Conservation (phyloP, 2,797 vertebrate species). For the Gephyroberyx darwinii region DNA sequence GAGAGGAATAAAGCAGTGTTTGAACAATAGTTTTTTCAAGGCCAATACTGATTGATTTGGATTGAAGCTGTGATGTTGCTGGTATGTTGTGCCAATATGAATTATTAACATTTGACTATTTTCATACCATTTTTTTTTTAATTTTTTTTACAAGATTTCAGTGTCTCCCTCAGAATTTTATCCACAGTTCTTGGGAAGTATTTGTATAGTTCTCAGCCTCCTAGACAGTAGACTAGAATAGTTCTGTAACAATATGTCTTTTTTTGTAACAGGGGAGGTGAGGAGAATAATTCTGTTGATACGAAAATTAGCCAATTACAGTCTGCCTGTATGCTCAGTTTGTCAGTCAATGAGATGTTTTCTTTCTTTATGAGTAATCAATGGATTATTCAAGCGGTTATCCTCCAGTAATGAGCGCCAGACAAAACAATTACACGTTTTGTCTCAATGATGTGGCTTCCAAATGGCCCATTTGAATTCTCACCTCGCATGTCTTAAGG, state of each 20-base stretch:
- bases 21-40: too few relatives aligned
- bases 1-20: too few relatives aligned
- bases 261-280: too few relatives aligned
- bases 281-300: neutral
- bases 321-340: conserved; percentile 14
- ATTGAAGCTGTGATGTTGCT: too few relatives aligned
- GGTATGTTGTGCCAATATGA: too few relatives aligned
- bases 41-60: too few relatives aligned
- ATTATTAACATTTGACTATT: too few relatives aligned
- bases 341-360: conserved; percentile 16
- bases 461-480: neutral
- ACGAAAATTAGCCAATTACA: conserved; percentile 18
- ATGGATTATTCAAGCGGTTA: conserved; percentile 4
- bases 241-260: neutral
- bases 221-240: too few relatives aligned
- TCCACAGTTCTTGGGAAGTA: neutral
- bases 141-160: too few relatives aligned
- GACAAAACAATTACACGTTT: neutral
- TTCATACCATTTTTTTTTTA: too few relatives aligned
- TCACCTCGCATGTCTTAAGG: neutral
- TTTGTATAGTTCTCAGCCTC: neutral
- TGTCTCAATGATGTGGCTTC: neutral
- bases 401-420: conserved; percentile 9
- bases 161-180: too few relatives aligned
- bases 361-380: conserved; percentile 15